Evolutionary conservation across 1,140 invertebrate species (phyloP).

Genomic region (Epicauta chinensis): DNA sequence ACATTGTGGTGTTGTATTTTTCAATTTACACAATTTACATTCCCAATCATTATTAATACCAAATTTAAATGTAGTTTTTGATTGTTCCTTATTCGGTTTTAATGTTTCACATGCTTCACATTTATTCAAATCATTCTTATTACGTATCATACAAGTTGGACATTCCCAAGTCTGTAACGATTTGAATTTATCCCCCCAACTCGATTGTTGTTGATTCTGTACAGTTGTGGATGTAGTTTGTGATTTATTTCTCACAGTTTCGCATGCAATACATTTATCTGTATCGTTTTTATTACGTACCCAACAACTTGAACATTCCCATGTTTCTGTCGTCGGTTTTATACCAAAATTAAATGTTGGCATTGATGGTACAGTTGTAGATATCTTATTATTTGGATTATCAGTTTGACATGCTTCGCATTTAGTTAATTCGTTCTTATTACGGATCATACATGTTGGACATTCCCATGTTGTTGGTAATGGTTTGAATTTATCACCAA

Average conservation of each 20-base stretch:
- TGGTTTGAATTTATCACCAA: conserved; percentile 36
- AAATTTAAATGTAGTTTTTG: not conserved
- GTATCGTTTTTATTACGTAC: conserved; percentile 53
- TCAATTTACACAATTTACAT: too few relatives aligned
- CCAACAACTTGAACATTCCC: conserved; percentile 56
- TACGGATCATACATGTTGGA: conserved; percentile 56
- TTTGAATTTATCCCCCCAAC: conserved; percentile 32
- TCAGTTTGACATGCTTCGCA: conserved; percentile 58
- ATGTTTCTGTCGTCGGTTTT: conserved; percentile 34
- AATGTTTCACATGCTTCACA: conserved; percentile 56
- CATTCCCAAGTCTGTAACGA: conserved; percentile 48
- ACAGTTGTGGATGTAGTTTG: not conserved
- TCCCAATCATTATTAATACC: not conserved
- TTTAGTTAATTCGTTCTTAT: conserved; percentile 49
- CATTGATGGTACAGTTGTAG: conserved; percentile 10
- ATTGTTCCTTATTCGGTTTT: conserved; percentile 40
- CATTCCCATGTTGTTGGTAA: conserved; percentile 55
- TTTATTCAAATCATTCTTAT: conserved; percentile 48
- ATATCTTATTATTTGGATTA: conserved; percentile 42
- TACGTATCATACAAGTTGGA: conserved; percentile 55
- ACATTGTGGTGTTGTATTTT: conserved; percentile 36
- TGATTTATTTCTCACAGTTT: conserved; percentile 31
- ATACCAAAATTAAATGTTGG: conserved; percentile 16
- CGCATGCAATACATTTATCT: conserved; percentile 57
- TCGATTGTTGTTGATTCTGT: not conserved